Percentiles rank a stretch among this genome's conserved stretches.
Conservation (phyloP, 2,888 invertebrate genomes). For the Drosophila neoperkinsi region DNA sequence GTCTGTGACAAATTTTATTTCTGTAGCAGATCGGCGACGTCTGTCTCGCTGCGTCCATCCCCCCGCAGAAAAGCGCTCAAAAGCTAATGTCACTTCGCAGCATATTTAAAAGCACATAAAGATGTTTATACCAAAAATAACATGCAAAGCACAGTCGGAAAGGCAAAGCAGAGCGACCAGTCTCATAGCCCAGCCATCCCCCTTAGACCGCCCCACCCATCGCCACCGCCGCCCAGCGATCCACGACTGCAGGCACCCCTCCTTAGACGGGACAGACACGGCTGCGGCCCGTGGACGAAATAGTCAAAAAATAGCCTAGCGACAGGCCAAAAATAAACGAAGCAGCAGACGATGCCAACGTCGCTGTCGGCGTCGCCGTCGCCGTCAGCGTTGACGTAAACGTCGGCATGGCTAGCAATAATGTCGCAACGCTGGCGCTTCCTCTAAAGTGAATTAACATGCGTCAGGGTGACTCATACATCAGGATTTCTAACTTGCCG, state of each 20-base stretch:
- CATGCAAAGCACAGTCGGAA: slow-evolving; percentile 42
- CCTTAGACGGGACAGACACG: slow-evolving; percentile 41
- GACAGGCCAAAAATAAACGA: slow-evolving; percentile 69
- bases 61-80: slow-evolving; percentile 45
- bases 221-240: slow-evolving; percentile 4
- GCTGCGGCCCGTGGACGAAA: slow-evolving; percentile 62
- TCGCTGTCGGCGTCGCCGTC: slow-evolving; percentile 11
- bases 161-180: slow-evolving; percentile 23
- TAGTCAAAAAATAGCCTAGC: slow-evolving; percentile 73
- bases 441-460: slow-evolving; percentile 38
- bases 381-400: not conserved
- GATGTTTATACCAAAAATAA: slow-evolving; percentile 80
- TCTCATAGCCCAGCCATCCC: slow-evolving; percentile 10
- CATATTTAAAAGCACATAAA: slow-evolving; percentile 81
- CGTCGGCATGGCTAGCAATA: slow-evolving; percentile 9
- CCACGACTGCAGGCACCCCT: slow-evolving; percentile 8
- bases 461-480: slow-evolving; percentile 38
- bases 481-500: not conserved
- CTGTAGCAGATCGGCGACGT: slow-evolving; percentile 77
- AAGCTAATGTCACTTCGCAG: slow-evolving; percentile 80
- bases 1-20: slow-evolving; percentile 80
- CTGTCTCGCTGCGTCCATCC: slow-evolving; percentile 42
- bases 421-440: slow-evolving; percentile 61
- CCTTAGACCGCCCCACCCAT: not conserved
- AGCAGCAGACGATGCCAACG: slow-evolving; percentile 63